Percentiles rank a stretch among this genome's conserved stretches.
Conservation (phyloP, 2,113 vertebrate genomes). For the Daubentonia madagascariensis region DNA sequence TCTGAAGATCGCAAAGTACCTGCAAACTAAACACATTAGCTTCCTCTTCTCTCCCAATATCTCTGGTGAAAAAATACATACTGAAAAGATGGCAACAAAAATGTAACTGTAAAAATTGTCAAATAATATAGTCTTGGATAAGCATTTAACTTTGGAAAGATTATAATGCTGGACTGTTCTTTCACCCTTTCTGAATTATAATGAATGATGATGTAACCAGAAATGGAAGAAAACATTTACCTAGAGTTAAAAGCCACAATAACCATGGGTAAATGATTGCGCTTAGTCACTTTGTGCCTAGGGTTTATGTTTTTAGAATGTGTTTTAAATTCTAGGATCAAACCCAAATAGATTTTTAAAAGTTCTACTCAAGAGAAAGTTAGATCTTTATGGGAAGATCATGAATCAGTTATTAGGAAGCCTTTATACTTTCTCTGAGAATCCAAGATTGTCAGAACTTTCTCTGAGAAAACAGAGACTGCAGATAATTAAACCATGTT, state of each 20-base stretch:
- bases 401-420: not conserved
- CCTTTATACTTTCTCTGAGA: not conserved
- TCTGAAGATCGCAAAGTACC: not conserved
- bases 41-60: not conserved
- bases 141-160: not conserved
- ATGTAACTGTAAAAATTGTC: not conserved
- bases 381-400: not conserved
- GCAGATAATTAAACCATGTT: not conserved
- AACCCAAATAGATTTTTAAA: not conserved
- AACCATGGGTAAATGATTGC: not conserved
- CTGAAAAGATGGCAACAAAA: not conserved
- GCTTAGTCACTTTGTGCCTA: not conserved
- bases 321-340: not conserved
- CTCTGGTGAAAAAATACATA: not conserved
- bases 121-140: not conserved
- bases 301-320: not conserved
- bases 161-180: not conserved
- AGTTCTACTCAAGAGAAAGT: not conserved
- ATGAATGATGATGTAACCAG: not conserved
- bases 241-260: constrained; percentile 1
- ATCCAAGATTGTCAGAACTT: not conserved
- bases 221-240: not conserved
- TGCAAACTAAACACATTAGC: not conserved
- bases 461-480: not conserved
- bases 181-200: not conserved